Percentiles rank a stretch among this genome's conserved stretches.
phyloP scores from a whole-genome alignment of 2,797 vertebrate species.

The Eidolon dupreanum region DNA sequence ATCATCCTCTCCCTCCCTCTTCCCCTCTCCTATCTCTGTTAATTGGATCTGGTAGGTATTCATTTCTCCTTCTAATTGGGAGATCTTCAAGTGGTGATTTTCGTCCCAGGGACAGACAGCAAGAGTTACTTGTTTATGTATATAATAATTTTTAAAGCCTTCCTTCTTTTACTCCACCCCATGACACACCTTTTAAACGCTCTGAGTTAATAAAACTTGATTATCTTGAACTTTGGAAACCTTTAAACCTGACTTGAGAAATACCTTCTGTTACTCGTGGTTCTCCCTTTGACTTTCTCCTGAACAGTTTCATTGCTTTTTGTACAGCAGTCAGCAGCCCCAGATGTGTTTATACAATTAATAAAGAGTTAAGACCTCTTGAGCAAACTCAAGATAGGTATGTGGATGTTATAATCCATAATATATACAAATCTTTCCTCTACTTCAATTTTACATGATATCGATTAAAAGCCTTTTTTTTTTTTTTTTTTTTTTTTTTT shows the following conservation, averaged over 20 bases:
- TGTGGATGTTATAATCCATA: background rate
- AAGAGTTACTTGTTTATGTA: constrained; percentile 35
- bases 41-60: constrained; percentile 32
- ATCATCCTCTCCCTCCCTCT: background rate
- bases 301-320: constrained; percentile 12
- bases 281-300: background rate
- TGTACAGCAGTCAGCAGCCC: background rate
- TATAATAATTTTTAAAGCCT: constrained; percentile 11
- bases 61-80: background rate
- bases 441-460: background rate
- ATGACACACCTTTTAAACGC: constrained; percentile 67
- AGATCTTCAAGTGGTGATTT: constrained; percentile 15
- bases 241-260: constrained; percentile 38
- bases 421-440: background rate
- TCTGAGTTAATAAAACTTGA: constrained; percentile 60
- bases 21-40: background rate
- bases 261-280: background rate
- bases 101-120: background rate
- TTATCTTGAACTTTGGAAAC: constrained; percentile 69
- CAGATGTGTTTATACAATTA: background rate
- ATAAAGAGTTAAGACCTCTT: background rate
- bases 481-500: background rate
- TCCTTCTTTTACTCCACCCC: constrained; percentile 57
- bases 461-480: background rate
- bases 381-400: constrained; percentile 13